These are phyloP conservation scores for Adelognathus sp. DNA, from an alignment of 2,888 invertebrate genomes.

Conservation along the genomic window DNA sequence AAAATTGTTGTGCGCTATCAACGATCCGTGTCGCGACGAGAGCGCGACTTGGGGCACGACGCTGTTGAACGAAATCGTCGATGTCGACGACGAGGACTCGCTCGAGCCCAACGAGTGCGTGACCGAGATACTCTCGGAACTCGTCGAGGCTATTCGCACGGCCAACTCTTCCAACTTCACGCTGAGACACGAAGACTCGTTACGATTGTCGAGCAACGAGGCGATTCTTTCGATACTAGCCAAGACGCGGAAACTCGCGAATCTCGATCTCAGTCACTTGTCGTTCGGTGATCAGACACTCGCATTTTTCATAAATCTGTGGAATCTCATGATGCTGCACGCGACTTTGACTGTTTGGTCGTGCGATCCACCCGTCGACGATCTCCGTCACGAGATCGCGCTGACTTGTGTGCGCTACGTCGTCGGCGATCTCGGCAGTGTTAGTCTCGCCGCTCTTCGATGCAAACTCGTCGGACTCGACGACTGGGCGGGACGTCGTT, in stretches of 20 bases:
- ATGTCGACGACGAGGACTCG: slow-evolving; percentile 65
- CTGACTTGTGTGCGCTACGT: slow-evolving; percentile 75
- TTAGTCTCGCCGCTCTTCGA: slow-evolving; percentile 75
- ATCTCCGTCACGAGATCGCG: slow-evolving; percentile 69
- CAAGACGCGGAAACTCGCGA: slow-evolving; percentile 69
- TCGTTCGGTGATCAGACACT: slow-evolving; percentile 76
- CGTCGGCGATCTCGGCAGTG: slow-evolving; percentile 77
- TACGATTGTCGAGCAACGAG: slow-evolving; percentile 56
- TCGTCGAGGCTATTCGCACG: slow-evolving; percentile 64
- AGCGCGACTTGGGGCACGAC: slow-evolving; percentile 68
- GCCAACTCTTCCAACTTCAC: slow-evolving; percentile 46
- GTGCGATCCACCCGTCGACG: slow-evolving; percentile 66
- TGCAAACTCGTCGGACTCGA: slow-evolving; percentile 71
- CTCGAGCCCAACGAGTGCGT: slow-evolving; percentile 74
- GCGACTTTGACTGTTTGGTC: slow-evolving; percentile 72
- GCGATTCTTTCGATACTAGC: slow-evolving; percentile 67
- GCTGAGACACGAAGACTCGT: slow-evolving; percentile 56
- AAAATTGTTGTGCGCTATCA: slow-evolving; percentile 82
- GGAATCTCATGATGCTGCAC: slow-evolving; percentile 79
- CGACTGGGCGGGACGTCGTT: slow-evolving; percentile 60
- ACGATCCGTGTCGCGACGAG: slow-evolving; percentile 74
- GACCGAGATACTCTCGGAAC: slow-evolving; percentile 70
- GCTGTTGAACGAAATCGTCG: slow-evolving; percentile 79
- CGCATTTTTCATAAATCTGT: slow-evolving; percentile 77
- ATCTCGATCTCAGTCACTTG: slow-evolving; percentile 74